A percentile compares a stretch with the other conserved stretches of the same genome.
Conservation (phyloP, 2,113 vertebrate species). For the Columbina picui region DNA sequence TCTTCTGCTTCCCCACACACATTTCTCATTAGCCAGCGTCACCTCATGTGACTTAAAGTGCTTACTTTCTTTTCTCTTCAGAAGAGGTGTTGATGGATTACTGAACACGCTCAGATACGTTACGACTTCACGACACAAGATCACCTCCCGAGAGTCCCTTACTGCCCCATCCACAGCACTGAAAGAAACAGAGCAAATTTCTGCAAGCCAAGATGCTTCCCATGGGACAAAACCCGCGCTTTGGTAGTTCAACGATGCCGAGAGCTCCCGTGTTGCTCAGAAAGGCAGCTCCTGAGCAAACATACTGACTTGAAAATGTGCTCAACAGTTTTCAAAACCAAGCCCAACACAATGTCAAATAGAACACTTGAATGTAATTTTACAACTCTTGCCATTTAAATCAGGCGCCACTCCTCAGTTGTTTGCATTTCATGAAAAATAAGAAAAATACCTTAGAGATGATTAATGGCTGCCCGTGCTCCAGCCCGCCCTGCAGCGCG, state of each 20-base stretch:
- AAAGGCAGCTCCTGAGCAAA: not conserved
- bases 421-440: not conserved
- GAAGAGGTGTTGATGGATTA: not conserved
- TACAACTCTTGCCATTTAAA: not conserved
- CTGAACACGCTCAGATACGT: not conserved
- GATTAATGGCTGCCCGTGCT: constrained; percentile 87
- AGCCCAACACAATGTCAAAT: not conserved
- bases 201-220: not conserved
- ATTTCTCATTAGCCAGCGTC: not conserved
- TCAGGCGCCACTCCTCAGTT: not conserved
- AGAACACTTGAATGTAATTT: not conserved
- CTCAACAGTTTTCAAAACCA: not conserved
- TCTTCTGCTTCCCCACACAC: not conserved
- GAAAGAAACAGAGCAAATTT: not conserved
- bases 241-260: not conserved
- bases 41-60: not conserved
- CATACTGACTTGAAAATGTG: not conserved
- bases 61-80: constrained; percentile 10
- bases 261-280: not conserved
- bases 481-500: constrained; percentile 91
- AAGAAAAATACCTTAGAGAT: constrained; percentile 91
- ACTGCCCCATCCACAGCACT: not conserved
- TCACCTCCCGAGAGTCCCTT: not conserved
- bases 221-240: not conserved
- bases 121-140: not conserved